Base-by-base conservation (phyloP, 1,140 invertebrate genomes). In the Tetramorium alpestre region DNA sequence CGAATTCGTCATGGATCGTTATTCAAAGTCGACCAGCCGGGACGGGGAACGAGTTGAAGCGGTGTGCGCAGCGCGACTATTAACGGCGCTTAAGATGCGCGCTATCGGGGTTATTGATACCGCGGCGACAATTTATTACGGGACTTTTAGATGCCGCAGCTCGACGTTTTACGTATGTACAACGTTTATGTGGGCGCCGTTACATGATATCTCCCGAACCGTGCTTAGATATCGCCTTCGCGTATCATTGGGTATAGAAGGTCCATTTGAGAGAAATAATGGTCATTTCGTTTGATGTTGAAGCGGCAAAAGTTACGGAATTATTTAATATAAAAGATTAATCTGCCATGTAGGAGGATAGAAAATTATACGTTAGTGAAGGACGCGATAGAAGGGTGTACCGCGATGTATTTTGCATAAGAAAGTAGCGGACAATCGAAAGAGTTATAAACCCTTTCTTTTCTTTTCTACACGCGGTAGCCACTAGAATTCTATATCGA, bases 1-100 rank as follows among this genome's bases (percentile, higher is more conserved):
- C 67, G 84, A 73, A 90, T 91, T 91, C 77, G 90, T 90, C 87
- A 90, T 10, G 90, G 90, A 82, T 91, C 90, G 90, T 91, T 91
- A 91, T 70, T 91, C 87, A 90, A 87, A 85, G 87, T 73, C 88
- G 51, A 86, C 78, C 47, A 28, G 33, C 60, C 22, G 18, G 58
- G 58, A 49, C 11, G 49, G 49, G 58, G 16, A 58, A 64, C 25
- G 62, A 76, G 73, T 38, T 41, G 56, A 58, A 60, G 38, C 70
- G 18, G 47, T 47, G 18, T 38, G 56, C 41, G 72, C 60, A 7
- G 44, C 47, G 56, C 77, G 87, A 51, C 76, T 78, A 72, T 84
- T 86, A 78, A 69, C 86, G 60, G 77, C 58, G 70, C 54, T 85
- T 69, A 67, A 84, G n/a, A 73, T 38, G 33, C 56, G 73, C 8